Evolutionary conservation across 2,888 invertebrate genomes (phyloP).

Genomic region (Euproctis similis): DNA sequence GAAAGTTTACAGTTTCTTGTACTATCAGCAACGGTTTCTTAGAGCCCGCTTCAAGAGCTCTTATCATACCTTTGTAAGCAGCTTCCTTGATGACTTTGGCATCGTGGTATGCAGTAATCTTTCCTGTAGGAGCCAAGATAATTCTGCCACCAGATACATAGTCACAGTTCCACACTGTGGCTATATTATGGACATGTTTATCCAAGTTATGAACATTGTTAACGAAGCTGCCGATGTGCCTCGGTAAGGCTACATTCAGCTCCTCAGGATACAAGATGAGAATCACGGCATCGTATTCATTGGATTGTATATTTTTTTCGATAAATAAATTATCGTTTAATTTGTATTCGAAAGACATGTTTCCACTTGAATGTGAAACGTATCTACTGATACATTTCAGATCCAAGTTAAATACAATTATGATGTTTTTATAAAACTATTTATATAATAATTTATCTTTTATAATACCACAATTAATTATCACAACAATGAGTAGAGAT

Average conservation of each 20-base stretch:
- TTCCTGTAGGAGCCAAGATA: conserved; percentile 85
- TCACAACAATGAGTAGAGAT: too few relatives aligned
- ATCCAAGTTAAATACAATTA: too few relatives aligned
- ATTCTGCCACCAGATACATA: conserved; percentile 79
- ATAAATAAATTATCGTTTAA: conserved; percentile 62
- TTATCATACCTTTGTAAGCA: conserved; percentile 83
- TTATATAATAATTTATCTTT: too few relatives aligned
- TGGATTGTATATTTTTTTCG: conserved; percentile 56
- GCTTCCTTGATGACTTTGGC: conserved; percentile 76
- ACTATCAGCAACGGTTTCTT: conserved; percentile 85
- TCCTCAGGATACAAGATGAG: conserved; percentile 74
- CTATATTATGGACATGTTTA: conserved; percentile 56
- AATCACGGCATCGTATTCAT: conserved; percentile 79
- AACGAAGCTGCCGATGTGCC: conserved; percentile 51
- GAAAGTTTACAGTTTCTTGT: conserved; percentile 79
- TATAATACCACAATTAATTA: too few relatives aligned
- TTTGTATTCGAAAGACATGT: conserved; percentile 33
- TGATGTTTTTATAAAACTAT: too few relatives aligned
- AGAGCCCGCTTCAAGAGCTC: conserved; percentile 90
- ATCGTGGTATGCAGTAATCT: conserved; percentile 78
- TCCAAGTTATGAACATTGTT: conserved; percentile 44
- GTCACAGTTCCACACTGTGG: conserved; percentile 77
- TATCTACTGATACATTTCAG: too few relatives aligned
- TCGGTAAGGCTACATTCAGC: conserved; percentile 54
- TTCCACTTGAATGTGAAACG: too few relatives aligned